phyloP scores from a whole-genome alignment of 2,797 vertebrate species.

The Diglossa cyanea region DNA sequence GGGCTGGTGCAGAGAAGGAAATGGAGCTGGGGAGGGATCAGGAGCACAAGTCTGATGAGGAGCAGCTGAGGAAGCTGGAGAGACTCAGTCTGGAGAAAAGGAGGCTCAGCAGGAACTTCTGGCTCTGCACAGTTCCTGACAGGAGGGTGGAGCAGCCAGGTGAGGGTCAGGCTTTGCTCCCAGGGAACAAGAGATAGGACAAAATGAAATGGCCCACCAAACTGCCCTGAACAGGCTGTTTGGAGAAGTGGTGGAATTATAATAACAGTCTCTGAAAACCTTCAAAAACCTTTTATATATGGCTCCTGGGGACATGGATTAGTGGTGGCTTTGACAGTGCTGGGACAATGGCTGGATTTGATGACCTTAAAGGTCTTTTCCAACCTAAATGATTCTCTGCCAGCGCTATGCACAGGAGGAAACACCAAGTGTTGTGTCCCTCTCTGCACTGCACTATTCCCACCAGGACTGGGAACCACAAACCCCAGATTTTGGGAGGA shows the following conservation, averaged over 20 bases:
- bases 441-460: background rate
- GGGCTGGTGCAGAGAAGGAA: background rate
- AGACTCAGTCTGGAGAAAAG: background rate
- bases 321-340: background rate
- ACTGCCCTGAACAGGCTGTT: background rate
- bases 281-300: background rate
- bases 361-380: background rate
- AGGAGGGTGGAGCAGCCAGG: background rate
- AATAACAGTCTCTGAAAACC: background rate
- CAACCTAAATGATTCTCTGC: background rate
- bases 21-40: background rate
- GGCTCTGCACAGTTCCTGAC: background rate
- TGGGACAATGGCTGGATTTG: background rate
- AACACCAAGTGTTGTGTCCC: background rate
- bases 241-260: background rate
- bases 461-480: background rate
- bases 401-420: background rate
- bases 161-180: background rate
- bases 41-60: background rate
- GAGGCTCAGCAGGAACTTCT: background rate
- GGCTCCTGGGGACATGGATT: background rate
- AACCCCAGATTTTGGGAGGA: background rate
- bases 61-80: background rate
- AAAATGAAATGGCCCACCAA: background rate
- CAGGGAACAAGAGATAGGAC: rapidly evolving